These are phyloP conservation scores for Garra rufa DNA, from an alignment of 2,113 vertebrate species.

Conservation along the genomic window DNA sequence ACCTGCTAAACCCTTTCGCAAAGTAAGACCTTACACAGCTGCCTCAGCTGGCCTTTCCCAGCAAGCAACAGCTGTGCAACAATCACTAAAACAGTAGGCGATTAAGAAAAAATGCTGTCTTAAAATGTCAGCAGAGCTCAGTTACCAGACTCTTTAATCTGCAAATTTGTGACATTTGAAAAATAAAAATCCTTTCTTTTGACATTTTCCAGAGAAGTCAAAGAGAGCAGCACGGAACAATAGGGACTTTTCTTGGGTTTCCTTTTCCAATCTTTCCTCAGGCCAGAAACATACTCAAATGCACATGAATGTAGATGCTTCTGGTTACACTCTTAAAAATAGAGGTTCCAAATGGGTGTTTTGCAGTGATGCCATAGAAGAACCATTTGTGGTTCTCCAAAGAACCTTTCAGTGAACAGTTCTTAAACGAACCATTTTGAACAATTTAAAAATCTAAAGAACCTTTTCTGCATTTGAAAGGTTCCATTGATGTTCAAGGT, in stretches of 20 bases:
- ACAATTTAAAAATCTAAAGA: too few species aligned
- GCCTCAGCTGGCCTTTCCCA: not conserved
- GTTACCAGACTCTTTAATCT: not conserved
- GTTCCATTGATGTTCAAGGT: too few species aligned
- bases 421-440: too few species aligned
- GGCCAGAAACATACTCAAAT: not conserved
- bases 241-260: not conserved
- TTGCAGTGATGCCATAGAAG: too few species aligned
- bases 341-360: too few species aligned
- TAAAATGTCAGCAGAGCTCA: not conserved
- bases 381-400: too few species aligned
- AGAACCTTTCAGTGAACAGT: too few species aligned
- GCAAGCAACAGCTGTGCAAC: not conserved
- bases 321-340: too few species aligned
- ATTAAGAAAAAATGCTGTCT: not conserved
- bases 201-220: not conserved
- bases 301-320: not conserved
- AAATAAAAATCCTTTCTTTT: not conserved
- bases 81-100: not conserved
- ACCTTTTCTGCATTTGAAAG: too few species aligned
- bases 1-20: conserved; percentile 60
- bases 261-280: not conserved
- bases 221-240: not conserved
- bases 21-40: conserved; percentile 37
- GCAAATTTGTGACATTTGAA: not conserved